These are phyloP conservation scores for Poecilobothrus nobilitatus DNA, from an alignment of 2,888 invertebrate genomes.

Conservation along the genomic window DNA sequence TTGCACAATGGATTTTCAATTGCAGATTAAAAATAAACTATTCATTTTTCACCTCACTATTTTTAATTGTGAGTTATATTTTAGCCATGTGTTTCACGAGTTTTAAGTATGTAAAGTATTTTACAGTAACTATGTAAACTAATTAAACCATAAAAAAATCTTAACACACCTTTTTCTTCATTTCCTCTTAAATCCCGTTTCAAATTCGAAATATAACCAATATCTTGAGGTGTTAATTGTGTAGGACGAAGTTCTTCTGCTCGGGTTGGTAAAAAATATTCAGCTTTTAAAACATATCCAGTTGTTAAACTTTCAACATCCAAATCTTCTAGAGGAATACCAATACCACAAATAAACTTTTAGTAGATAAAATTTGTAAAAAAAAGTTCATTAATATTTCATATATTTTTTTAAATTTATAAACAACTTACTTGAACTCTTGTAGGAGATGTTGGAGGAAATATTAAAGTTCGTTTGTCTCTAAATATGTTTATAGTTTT, in stretches of 20 bases:
- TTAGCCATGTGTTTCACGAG: too few relatives aligned
- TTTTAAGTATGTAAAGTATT: too few relatives aligned
- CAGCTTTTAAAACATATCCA: slow-evolving; percentile 38
- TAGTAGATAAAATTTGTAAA: neutral
- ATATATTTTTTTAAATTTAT: neutral
- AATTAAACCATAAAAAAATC: too few relatives aligned
- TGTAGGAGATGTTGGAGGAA: slow-evolving; percentile 3
- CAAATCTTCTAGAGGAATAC: slow-evolving; percentile 38
- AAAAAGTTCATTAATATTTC: neutral
- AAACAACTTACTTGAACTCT: neutral
- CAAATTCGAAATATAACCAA: neutral
- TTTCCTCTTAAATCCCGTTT: neutral
- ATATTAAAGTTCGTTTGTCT: neutral
- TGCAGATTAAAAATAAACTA: too few relatives aligned
- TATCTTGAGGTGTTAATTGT: slow-evolving; percentile 31
- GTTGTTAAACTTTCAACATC: slow-evolving; percentile 37
- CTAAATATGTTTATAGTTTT: too few relatives aligned
- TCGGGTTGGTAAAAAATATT: slow-evolving; percentile 35
- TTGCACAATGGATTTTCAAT: too few relatives aligned
- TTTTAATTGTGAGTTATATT: too few relatives aligned
- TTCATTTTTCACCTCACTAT: too few relatives aligned
- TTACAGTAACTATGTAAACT: too few relatives aligned
- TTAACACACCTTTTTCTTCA: too few relatives aligned
- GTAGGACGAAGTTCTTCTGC: slow-evolving; percentile 32
- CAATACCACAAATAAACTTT: slow-evolving; percentile 39